Evolutionary conservation across 1,140 invertebrate species (phyloP).

Genomic region (Melipona quadrifasciata): DNA sequence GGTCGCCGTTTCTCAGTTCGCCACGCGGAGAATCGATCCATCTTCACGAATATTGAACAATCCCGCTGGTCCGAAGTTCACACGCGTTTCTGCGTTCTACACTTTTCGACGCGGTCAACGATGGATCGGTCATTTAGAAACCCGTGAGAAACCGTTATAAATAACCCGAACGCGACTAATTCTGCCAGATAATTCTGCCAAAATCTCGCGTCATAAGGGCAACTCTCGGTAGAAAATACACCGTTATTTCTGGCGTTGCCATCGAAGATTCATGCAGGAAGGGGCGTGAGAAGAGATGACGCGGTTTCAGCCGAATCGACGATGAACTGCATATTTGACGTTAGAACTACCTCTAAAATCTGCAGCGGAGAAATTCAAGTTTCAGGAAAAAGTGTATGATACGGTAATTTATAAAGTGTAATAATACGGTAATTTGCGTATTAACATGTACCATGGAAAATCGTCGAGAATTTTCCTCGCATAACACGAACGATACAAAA

Average conservation of each 20-base stretch:
- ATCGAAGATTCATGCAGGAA: not conserved
- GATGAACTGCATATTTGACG: not conserved
- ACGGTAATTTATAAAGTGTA: too few relatives aligned
- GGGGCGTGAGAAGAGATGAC: not conserved
- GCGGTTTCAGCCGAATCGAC: not conserved
- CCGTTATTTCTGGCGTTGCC: not conserved
- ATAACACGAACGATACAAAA: too few relatives aligned
- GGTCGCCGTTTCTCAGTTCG: not conserved
- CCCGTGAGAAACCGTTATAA: not conserved
- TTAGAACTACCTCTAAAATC: too few relatives aligned
- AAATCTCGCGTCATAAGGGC: conserved; percentile 1
- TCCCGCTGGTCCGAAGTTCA: not conserved
- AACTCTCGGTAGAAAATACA: not conserved
- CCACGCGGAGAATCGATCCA: not conserved
- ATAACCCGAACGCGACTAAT: not conserved
- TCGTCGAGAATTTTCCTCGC: too few relatives aligned
- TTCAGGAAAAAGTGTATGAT: too few relatives aligned
- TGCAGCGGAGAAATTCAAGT: too few relatives aligned
- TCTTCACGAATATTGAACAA: not conserved
- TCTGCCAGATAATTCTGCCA: not conserved
- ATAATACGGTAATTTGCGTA: too few relatives aligned
- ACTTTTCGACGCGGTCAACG: not conserved
- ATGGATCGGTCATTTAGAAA: not conserved
- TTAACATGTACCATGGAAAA: too few relatives aligned
- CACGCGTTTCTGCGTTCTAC: not conserved